These are phyloP conservation scores for Riptortus pedestris DNA, from an alignment of 1,140 invertebrate genomes.

Conservation along the genomic window DNA sequence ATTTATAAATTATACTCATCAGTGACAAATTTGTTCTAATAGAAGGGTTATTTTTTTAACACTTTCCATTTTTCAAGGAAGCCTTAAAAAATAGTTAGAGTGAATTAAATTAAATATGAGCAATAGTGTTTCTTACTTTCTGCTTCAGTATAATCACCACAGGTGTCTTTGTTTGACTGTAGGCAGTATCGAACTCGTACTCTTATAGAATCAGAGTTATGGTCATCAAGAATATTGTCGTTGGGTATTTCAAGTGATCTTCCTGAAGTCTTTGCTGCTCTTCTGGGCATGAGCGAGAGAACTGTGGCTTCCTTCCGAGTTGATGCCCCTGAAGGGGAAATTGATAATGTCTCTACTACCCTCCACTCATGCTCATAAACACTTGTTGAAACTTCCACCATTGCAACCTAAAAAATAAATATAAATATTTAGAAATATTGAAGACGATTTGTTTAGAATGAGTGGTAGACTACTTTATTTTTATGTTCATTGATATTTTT, in stretches of 20 bases:
- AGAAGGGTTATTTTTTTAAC: neutral
- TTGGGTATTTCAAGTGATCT: slow-evolving; percentile 40
- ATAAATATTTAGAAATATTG: neutral
- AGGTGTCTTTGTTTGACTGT: slow-evolving; percentile 61
- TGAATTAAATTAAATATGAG: neutral
- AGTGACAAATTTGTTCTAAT: no score
- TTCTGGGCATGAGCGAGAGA: slow-evolving; percentile 30
- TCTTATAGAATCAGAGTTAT: slow-evolving; percentile 48
- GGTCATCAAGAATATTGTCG: slow-evolving; percentile 41
- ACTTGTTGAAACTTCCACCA: slow-evolving; percentile 38
- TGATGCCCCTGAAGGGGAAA: slow-evolving; percentile 54
- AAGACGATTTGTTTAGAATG: neutral
- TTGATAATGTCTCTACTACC: slow-evolving; percentile 53
- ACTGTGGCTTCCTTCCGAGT: slow-evolving; percentile 51
- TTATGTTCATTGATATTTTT: no score
- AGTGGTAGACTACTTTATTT: no score
- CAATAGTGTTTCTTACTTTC: slow-evolving; percentile 52
- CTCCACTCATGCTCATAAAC: slow-evolving; percentile 51
- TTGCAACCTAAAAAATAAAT: slow-evolving; percentile 30
- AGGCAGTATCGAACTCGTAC: slow-evolving; percentile 69
- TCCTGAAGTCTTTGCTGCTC: slow-evolving; percentile 29
- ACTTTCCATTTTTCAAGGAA: neutral
- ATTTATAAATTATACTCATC: no score
- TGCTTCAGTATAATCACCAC: slow-evolving; percentile 69
- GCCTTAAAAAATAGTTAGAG: neutral